A percentile compares a stretch with the other conserved stretches of the same genome.
phyloP scores from a whole-genome alignment of 2,113 vertebrate species.

The Nibea albiflora region DNA sequence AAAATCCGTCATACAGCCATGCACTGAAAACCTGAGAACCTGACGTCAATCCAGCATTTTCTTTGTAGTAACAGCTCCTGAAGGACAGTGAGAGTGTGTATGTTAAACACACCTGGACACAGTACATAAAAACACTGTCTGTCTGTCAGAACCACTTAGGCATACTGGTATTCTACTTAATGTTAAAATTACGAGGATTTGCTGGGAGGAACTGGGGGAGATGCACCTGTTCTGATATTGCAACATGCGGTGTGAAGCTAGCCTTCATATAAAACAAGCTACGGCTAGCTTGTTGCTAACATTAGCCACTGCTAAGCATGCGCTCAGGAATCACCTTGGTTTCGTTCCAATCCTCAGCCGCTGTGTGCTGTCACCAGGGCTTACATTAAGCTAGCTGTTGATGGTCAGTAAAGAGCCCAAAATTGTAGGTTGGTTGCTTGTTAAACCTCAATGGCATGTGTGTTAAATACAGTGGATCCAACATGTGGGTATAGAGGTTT shows the following conservation, averaged over 20 bases:
- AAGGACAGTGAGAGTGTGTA: not conserved
- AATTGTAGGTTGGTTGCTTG: not conserved
- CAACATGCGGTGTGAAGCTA: too few relatives aligned
- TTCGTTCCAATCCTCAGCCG: not conserved
- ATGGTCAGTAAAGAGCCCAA: not conserved
- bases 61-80: not conserved
- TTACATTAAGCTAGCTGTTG: not conserved
- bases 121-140: not conserved
- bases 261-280: not conserved
- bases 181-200: not conserved
- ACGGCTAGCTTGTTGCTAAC: not conserved
- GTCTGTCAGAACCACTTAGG: not conserved
- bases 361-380: not conserved
- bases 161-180: not conserved
- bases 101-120: not conserved
- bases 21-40: conserved; percentile 10
- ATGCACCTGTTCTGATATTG: too few relatives aligned
- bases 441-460: not conserved
- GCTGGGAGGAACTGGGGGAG: too few relatives aligned
- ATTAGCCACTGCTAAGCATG: too few relatives aligned
- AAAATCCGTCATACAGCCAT: not conserved
- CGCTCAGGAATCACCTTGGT: too few relatives aligned
- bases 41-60: conserved; percentile 16
- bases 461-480: not conserved
- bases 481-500: not conserved